Conservation (phyloP, 2,113 vertebrate genomes). For the Buteo buteo region DNA sequence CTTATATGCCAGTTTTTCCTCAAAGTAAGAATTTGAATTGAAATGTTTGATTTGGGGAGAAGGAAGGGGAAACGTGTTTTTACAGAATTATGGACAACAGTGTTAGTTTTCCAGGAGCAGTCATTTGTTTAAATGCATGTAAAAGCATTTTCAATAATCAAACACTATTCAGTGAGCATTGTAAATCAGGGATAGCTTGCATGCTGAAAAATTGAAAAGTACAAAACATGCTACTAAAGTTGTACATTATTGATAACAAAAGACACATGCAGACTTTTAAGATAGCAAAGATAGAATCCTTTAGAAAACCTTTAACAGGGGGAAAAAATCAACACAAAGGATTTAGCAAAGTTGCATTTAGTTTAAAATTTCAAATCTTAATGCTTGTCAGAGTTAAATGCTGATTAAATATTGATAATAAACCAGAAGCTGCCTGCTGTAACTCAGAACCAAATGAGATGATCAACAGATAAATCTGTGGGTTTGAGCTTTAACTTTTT, state of each 20-base stretch:
- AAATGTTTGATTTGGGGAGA: slow-evolving; percentile 58
- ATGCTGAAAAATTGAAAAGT: slow-evolving; percentile 29
- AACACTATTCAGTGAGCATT: slow-evolving; percentile 43
- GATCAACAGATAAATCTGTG: slow-evolving; percentile 27
- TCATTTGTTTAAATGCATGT: slow-evolving; percentile 57
- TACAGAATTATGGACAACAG: slow-evolving; percentile 54
- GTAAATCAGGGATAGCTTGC: slow-evolving; percentile 53
- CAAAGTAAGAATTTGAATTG: slow-evolving; percentile 48
- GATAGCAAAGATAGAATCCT: slow-evolving; percentile 33
- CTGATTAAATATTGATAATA: slow-evolving; percentile 50
- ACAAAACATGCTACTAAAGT: slow-evolving; percentile 47
- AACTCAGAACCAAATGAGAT: neutral
- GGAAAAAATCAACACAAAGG: slow-evolving; percentile 37
- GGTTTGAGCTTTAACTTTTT: neutral
- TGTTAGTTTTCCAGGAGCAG: slow-evolving; percentile 51
- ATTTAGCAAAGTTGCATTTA: slow-evolving; percentile 41
- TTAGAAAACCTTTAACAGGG: neutral
- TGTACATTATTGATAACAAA: slow-evolving; percentile 57
- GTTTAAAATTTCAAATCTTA: slow-evolving; percentile 42
- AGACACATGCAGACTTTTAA: slow-evolving; percentile 12
- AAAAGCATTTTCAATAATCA: slow-evolving; percentile 58
- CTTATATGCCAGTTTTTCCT: slow-evolving; percentile 60
- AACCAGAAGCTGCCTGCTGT: neutral
- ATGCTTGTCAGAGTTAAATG: slow-evolving; percentile 41
- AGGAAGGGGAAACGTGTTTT: slow-evolving; percentile 33